These are phyloP conservation scores for Andrena flavipes DNA, from an alignment of 2,888 invertebrate species.

Conservation along the genomic window DNA sequence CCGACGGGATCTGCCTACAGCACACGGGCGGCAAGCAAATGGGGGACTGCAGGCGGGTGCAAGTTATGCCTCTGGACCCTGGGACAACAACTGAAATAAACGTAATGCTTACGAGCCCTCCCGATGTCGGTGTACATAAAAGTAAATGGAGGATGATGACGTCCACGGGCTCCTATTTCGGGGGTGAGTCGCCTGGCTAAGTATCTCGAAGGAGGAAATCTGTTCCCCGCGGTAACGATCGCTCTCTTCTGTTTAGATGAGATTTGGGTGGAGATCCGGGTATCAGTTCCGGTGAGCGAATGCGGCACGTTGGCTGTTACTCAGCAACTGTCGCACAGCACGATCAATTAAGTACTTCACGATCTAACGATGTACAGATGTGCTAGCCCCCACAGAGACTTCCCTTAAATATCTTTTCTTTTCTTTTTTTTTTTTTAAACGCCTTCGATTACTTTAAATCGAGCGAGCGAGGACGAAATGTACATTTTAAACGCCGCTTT, in stretches of 20 bases:
- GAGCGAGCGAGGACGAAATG: conserved; percentile 6
- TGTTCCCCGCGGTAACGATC: not conserved
- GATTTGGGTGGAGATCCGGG: conserved; percentile 93
- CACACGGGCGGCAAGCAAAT: conserved; percentile 90
- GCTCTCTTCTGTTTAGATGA: conserved; percentile 87
- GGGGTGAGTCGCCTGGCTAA: conserved; percentile 88
- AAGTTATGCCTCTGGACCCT: conserved; percentile 90
- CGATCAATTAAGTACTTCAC: conserved; percentile 86
- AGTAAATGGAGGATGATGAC: conserved; percentile 97
- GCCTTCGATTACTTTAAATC: conserved; percentile 37
- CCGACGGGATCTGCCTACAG: conserved; percentile 91
- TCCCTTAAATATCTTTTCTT: conserved; percentile 26
- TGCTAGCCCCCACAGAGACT: conserved; percentile 75
- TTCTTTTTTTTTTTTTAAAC: conserved; percentile 15
- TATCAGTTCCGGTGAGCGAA: conserved; percentile 92
- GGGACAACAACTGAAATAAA: conserved; percentile 91
- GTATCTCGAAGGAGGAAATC: too few relatives aligned
- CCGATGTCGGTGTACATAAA: conserved; percentile 90
- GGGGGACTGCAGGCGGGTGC: conserved; percentile 86
- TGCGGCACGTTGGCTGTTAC: conserved; percentile 92
- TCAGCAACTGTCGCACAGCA: conserved; percentile 87
- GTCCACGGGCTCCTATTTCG: conserved; percentile 95
- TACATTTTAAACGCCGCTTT: conserved; percentile 22
- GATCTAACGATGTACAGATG: conserved; percentile 82
- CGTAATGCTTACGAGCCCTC: conserved; percentile 93